Evolutionary conservation across 1,140 invertebrate species (phyloP), one percentile per base, ranked within the genome.

Genomic region (Microplitis demolitor): DNA sequence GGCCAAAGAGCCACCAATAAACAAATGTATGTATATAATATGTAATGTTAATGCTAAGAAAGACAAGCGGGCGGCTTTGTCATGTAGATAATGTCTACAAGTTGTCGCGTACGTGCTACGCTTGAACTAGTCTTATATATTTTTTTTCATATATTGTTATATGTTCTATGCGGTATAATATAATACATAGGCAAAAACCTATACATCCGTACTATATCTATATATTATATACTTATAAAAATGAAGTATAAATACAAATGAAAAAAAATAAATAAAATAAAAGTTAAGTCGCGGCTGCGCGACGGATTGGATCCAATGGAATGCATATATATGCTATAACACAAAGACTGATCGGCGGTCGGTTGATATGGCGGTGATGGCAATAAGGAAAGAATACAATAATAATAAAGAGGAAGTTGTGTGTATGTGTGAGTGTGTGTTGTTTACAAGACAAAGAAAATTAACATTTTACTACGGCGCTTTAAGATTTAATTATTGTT

Each of bases 31-130:
- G 39, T 45, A 8, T 45, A 45, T 45, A 9, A 45, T 45, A 45
- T 45, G 39, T 45, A 45, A 45, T 45, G 39, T 45, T 45, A 45
- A 45, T 11, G 39, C 11, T 45, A 45, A 45, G 39, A 45, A 16
- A 54, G 74, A 68, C 66, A 74, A 74, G 78, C 72, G 76, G 76
- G 53, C 56, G 37, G 72, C 79, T 80, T 78, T 79, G 77, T 76
- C 66, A 80, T 82, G 80, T 68, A 78, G 78, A 82, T 82, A 78
- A 24, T 73, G 53, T 54, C 53, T 54, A 16, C 16, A 16, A 54
- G n/a, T 54, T 54, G 53, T 54, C 53, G 53, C 53, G 16, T 14
- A 54, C 53, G 16, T 54, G 53, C 39, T 45, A 45, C 39, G 39
- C 53, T 54, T 54, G 53, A 54, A 54, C n/a, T 16, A 54, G 53